phyloP scores from a whole-genome alignment of 2,888 invertebrate genomes.

The Napeogenes inachia region DNA sequence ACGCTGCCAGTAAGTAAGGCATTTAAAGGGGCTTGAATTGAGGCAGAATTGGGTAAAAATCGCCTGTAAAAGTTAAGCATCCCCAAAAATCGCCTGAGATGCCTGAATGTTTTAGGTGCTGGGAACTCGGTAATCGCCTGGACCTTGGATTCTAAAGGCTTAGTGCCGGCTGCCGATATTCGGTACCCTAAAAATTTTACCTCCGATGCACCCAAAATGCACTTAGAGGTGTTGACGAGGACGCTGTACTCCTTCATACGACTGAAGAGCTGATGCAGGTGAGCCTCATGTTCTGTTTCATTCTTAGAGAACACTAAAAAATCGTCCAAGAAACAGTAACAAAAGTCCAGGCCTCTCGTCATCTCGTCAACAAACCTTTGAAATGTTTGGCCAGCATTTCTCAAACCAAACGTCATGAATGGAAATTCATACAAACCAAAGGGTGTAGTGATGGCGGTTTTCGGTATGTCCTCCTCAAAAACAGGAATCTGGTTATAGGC shows the following conservation, averaged over 20 bases:
- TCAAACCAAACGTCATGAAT: too few relatives aligned
- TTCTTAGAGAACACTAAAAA: too few relatives aligned
- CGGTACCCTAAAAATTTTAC: slow-evolving; percentile 3
- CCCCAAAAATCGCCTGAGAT: slow-evolving; percentile 3
- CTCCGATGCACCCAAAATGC: neutral
- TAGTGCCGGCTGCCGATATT: neutral
- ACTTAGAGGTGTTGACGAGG: slow-evolving; percentile 7
- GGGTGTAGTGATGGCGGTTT: too few relatives aligned
- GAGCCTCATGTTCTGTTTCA: too few relatives aligned
- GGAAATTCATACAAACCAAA: too few relatives aligned
- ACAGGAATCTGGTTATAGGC: too few relatives aligned
- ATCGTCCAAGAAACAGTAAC: too few relatives aligned
- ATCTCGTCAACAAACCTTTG: too few relatives aligned
- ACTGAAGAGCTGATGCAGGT: slow-evolving; percentile 1
- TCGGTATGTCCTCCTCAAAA: too few relatives aligned
- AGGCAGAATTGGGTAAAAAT: neutral
- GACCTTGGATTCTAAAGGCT: slow-evolving; percentile 7
- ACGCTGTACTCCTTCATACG: slow-evolving; percentile 8
- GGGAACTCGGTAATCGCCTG: neutral
- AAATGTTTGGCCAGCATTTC: too few relatives aligned
- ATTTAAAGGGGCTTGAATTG: neutral
- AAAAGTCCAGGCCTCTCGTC: too few relatives aligned
- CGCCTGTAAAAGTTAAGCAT: slow-evolving; percentile 2
- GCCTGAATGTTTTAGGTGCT: neutral
- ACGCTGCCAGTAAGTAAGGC: too few relatives aligned